Conservation (phyloP, 2,113 vertebrate genomes). For the Psophia crepitans region DNA sequence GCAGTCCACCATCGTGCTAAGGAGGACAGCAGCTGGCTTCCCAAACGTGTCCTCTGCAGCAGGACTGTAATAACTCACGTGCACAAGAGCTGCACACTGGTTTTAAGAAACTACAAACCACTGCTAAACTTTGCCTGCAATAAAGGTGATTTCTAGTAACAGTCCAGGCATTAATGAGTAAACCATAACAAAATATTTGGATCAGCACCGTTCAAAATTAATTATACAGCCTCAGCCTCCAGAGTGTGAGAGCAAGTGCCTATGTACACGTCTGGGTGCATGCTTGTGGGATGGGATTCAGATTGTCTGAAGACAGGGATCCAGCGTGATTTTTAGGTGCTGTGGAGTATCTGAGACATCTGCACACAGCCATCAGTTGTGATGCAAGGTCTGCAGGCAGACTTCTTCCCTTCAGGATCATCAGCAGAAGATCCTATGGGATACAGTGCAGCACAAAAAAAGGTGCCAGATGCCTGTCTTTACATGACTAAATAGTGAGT, state of each 20-base stretch:
- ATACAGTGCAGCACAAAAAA: neutral
- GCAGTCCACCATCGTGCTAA: too few species aligned
- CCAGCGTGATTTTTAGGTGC: neutral
- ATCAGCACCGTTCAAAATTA: neutral
- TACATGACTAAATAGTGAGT: neutral
- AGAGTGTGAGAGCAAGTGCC: neutral
- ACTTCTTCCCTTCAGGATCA: neutral
- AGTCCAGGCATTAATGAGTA: neutral
- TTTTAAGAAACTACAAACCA: neutral
- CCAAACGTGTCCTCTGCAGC: neutral
- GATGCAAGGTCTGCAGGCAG: neutral
- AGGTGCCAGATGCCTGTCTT: neutral
- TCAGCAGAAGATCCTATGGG: neutral
- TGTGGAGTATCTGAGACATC: neutral
- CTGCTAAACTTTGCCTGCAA: neutral
- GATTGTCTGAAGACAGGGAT: neutral
- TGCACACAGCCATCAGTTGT: neutral
- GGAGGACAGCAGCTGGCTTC: neutral
- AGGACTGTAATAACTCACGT: neutral
- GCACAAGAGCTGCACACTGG: neutral
- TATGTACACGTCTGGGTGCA: accelerated
- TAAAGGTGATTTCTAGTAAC: neutral
- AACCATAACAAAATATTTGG: neutral
- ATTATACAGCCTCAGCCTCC: neutral
- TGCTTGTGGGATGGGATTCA: neutral